Evolutionary conservation across 2,113 vertebrate species (phyloP).

Genomic region (Shinisaurus crocodilurus): DNA sequence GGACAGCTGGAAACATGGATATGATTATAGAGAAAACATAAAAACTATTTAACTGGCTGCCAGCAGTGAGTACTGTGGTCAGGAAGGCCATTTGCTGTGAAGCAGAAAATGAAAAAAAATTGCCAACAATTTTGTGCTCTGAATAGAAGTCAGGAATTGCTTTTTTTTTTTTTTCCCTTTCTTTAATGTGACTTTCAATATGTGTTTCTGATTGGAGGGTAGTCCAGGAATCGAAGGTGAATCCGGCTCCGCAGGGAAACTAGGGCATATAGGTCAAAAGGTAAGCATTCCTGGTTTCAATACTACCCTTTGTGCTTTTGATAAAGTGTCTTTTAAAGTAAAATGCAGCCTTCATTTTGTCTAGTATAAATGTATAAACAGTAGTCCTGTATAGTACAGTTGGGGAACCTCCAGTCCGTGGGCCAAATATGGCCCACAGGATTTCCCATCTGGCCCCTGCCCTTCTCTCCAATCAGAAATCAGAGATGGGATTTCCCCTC

Average conservation of each 20-base stretch:
- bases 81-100: neutral
- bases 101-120: neutral
- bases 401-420: no score
- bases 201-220: constrained; percentile 60
- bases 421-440: no score
- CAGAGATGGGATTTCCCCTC: no score
- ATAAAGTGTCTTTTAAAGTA: neutral
- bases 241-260: constrained; percentile 73
- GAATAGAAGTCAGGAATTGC: constrained; percentile 7
- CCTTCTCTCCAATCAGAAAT: no score
- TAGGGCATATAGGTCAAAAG: constrained; percentile 82
- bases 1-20: constrained; percentile 4
- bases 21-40: neutral
- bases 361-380: neutral
- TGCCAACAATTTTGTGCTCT: neutral
- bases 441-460: no score
- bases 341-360: neutral
- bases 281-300: constrained; percentile 61
- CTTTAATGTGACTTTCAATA: neutral
- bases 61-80: constrained; percentile 19
- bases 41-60: constrained; percentile 16
- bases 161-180: no score
- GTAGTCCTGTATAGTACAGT: neutral
- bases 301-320: neutral
- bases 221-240: constrained; percentile 57